Percentiles rank a stretch among this genome's conserved stretches.
These are phyloP conservation scores for Andrena hattorfiana DNA, from an alignment of 2,888 invertebrate genomes.

Conservation along the genomic window DNA sequence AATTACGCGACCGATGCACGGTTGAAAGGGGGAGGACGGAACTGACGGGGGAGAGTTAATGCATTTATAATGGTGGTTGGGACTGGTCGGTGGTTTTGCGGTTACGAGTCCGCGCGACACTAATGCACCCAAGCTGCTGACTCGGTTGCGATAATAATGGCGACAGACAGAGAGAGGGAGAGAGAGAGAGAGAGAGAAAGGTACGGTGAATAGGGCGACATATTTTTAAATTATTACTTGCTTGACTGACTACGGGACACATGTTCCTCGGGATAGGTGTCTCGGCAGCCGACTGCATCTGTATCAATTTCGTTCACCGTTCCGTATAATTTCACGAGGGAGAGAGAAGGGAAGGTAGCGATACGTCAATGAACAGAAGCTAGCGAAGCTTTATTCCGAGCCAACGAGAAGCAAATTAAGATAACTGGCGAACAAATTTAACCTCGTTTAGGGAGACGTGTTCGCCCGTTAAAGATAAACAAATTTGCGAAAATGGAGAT, in stretches of 20 bases:
- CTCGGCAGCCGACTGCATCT: constrained; percentile 13
- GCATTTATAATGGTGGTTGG: constrained; percentile 82
- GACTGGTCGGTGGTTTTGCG: constrained; percentile 78
- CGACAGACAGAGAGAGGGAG: constrained; percentile 51
- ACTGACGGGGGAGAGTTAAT: constrained; percentile 76
- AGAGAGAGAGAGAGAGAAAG: constrained; percentile 49
- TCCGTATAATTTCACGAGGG: constrained; percentile 2
- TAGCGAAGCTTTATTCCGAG: neutral
- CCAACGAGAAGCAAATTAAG: neutral
- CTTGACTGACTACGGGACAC: constrained; percentile 75
- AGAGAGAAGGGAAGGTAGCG: neutral
- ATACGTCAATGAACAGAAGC: neutral
- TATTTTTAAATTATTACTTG: constrained; percentile 83
- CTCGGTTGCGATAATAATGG: constrained; percentile 65
- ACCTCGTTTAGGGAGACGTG: neutral
- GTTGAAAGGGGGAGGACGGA: constrained; percentile 49
- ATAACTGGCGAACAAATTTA: constrained; percentile 2
- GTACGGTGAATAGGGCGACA: constrained; percentile 75
- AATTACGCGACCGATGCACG: constrained; percentile 39
- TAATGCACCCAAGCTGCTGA: constrained; percentile 71
- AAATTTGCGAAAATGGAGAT: constrained; percentile 8
- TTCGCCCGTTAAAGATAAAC: neutral
- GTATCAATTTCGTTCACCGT: constrained; percentile 31
- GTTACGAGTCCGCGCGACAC: constrained; percentile 75
- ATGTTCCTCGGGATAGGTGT: constrained; percentile 60